A percentile compares a stretch with the other conserved stretches of the same genome.
phyloP scores from a whole-genome alignment of 2,797 vertebrate genomes.

The Lacerta viridis region DNA sequence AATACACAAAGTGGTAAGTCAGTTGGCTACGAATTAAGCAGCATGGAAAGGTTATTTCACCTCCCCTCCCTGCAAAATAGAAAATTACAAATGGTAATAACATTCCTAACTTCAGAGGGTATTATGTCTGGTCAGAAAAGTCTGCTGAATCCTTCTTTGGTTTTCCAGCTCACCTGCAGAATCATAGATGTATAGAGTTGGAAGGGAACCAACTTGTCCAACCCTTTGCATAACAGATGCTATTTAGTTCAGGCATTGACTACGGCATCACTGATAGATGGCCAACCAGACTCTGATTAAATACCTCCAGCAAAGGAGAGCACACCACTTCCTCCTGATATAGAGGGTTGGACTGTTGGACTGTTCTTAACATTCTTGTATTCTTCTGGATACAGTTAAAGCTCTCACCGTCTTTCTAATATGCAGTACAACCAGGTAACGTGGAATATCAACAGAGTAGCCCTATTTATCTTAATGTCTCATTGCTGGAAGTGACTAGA shows the following conservation, averaged over 20 bases:
- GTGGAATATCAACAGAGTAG: background rate
- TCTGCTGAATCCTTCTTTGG: background rate
- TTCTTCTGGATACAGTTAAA: background rate
- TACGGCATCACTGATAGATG: no score
- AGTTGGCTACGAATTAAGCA: slow-evolving; percentile 55
- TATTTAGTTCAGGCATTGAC: no score
- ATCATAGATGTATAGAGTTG: background rate
- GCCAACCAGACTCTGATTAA: no score
- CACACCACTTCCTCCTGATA: no score
- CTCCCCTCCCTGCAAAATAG: slow-evolving; percentile 4
- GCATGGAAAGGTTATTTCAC: background rate
- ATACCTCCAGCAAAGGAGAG: no score
- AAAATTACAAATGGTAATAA: slow-evolving; percentile 51
- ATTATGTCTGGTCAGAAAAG: background rate
- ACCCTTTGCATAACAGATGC: no score
- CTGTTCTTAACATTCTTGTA: no score
- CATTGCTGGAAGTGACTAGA: background rate
- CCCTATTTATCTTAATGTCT: background rate
- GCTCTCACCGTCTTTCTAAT: background rate
- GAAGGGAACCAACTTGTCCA: background rate
- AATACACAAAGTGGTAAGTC: slow-evolving; percentile 94
- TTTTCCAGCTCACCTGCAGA: background rate
- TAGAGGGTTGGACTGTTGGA: no score
- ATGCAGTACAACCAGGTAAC: background rate
- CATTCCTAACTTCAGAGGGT: no score